Percentiles rank a stretch among this genome's conserved stretches.
Evolutionary conservation across 2,888 invertebrate species (phyloP).

Genomic region (Petrophora chlorosata): DNA sequence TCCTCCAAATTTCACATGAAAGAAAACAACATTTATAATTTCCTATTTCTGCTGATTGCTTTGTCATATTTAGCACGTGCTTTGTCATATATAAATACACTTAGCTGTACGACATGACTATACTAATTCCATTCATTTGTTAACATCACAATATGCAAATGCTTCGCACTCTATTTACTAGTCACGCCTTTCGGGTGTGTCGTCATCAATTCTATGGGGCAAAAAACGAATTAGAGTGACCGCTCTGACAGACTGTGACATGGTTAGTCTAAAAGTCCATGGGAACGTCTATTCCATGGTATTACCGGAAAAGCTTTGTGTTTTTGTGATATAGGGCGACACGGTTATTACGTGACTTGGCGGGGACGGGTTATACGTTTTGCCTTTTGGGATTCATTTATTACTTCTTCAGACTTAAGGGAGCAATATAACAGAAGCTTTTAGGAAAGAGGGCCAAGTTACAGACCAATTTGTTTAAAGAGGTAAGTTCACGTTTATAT

Average conservation of each 20-base stretch:
- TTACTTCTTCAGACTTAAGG: too few species aligned
- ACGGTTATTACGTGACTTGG: conserved; percentile 7
- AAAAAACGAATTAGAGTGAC: conserved; percentile 49
- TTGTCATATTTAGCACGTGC: too few species aligned
- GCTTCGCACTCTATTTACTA: conserved; percentile 20
- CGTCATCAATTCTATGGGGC: conserved; percentile 49
- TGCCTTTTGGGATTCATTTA: not conserved
- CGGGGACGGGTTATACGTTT: conserved; percentile 6
- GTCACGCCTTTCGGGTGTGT: conserved; percentile 50
- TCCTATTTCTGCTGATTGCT: too few species aligned
- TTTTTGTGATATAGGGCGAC: conserved; percentile 8
- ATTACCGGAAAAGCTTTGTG: conserved; percentile 7
- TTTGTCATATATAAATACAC: too few species aligned
- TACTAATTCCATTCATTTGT: conserved; percentile 28
- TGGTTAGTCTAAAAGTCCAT: conserved; percentile 20
- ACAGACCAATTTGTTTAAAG: too few species aligned
- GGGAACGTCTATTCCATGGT: conserved; percentile 4
- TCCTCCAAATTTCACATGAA: too few species aligned
- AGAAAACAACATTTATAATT: too few species aligned
- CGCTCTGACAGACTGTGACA: conserved; percentile 29
- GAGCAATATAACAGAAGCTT: too few species aligned
- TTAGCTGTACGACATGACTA: too few species aligned
- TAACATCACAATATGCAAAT: conserved; percentile 19
- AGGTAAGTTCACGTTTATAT: too few species aligned
- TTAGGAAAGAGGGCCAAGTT: too few species aligned